phyloP scores from a whole-genome alignment of 1,140 invertebrate species.

The Drosophila equinoxialis region DNA sequence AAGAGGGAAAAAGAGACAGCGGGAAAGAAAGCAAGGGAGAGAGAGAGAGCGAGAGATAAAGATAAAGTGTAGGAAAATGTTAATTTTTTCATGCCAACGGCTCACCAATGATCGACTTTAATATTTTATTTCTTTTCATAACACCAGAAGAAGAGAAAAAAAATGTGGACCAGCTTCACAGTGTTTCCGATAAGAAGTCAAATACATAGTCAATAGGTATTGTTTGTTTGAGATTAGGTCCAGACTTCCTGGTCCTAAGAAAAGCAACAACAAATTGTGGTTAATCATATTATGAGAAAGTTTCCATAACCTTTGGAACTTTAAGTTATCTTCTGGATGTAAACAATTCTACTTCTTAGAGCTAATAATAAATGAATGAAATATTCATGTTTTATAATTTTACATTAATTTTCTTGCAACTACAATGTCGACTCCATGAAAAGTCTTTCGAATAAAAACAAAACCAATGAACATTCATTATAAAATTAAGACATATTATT shows the following conservation, averaged over 20 bases:
- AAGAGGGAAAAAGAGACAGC: not conserved
- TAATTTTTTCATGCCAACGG: conserved; percentile 41
- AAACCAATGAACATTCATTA: too few relatives aligned
- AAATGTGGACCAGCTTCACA: not conserved
- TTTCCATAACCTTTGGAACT: too few relatives aligned
- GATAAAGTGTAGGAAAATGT: conserved; percentile 29
- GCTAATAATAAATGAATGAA: too few relatives aligned
- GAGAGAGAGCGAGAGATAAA: not conserved
- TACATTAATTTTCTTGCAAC: too few relatives aligned
- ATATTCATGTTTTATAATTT: too few relatives aligned
- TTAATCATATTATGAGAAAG: too few relatives aligned
- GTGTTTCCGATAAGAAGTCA: conserved; percentile 4
- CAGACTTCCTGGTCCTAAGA: not conserved
- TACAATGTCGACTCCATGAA: too few relatives aligned
- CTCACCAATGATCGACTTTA: conserved; percentile 1
- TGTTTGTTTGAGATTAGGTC: not conserved
- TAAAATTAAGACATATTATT: too few relatives aligned
- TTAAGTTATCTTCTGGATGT: too few relatives aligned
- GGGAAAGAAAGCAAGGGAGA: not conserved
- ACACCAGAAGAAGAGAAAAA: not conserved
- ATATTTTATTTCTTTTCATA: conserved; percentile 29
- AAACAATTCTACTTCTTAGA: too few relatives aligned
- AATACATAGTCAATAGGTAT: conserved; percentile 4
- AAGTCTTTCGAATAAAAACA: too few relatives aligned
- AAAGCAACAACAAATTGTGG: not conserved